A percentile compares a stretch with the other conserved stretches of the same genome.
These are phyloP conservation scores for Abrostola triplasia DNA, from an alignment of 2,888 invertebrate species.

Conservation along the genomic window DNA sequence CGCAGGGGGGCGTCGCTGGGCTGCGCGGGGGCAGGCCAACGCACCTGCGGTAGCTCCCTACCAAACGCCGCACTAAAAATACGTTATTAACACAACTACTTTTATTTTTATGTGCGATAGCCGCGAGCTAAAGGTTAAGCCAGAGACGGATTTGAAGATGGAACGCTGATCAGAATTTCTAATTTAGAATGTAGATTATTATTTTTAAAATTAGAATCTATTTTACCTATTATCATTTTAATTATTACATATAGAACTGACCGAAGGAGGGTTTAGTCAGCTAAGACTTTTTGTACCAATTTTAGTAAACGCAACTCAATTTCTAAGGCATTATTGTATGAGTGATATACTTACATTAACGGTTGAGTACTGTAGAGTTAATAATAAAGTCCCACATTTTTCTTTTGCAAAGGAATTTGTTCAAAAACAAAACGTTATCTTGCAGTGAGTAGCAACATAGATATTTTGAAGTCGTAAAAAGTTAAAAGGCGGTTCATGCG, in stretches of 20 bases:
- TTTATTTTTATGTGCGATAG: constrained; percentile 86
- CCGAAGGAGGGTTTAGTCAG: no score
- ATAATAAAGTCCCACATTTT: no score
- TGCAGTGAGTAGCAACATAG: no score
- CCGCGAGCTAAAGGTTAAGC: constrained; percentile 86
- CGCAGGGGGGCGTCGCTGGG: constrained; percentile 59
- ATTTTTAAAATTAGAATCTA: neutral
- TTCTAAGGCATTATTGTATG: no score
- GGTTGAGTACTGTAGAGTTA: no score
- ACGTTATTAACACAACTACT: constrained; percentile 85
- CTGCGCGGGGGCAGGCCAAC: constrained; percentile 66
- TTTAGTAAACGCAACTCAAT: no score
- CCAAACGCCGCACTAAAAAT: constrained; percentile 76
- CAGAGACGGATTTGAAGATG: constrained; percentile 68
- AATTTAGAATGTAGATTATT: constrained; percentile 16
- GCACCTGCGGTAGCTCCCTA: constrained; percentile 79
- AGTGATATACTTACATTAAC: no score
- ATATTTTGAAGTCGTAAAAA: neutral
- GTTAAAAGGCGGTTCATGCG: constrained; percentile 34
- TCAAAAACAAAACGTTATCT: no score
- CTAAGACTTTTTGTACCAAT: no score
- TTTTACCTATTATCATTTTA: no score
- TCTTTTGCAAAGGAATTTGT: no score
- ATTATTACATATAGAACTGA: no score
- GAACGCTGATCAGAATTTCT: constrained; percentile 10